Evolutionary conservation across 1,140 invertebrate species (phyloP).

Genomic region (Atopsyche davidsoni): DNA sequence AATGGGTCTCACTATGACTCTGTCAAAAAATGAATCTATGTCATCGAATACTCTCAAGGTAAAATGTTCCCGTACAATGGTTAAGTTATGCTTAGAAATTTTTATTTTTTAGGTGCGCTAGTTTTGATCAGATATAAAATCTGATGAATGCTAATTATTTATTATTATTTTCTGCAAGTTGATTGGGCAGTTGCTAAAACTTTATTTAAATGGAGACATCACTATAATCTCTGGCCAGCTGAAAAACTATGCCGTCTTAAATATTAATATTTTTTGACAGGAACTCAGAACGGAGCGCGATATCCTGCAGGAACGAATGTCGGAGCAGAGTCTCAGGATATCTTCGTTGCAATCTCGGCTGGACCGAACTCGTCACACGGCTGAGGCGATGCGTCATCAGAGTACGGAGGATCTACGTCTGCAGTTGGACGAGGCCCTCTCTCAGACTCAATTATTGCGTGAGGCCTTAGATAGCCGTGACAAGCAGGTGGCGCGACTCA

Average conservation of each 20-base stretch:
- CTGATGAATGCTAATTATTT: neutral
- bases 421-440: slow-evolving; percentile 60
- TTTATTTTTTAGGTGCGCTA: neutral
- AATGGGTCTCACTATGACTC: too few species aligned
- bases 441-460: slow-evolving; percentile 48
- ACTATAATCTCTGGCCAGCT: too few species aligned
- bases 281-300: slow-evolving; percentile 74
- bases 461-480: slow-evolving; percentile 54
- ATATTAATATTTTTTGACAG: slow-evolving; percentile 40
- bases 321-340: slow-evolving; percentile 72
- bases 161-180: neutral
- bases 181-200: too few species aligned
- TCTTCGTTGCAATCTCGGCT: slow-evolving; percentile 70
- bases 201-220: too few species aligned
- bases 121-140: neutral
- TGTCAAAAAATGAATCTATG: too few species aligned
- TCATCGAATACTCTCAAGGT: too few species aligned
- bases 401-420: slow-evolving; percentile 59
- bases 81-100: too few species aligned
- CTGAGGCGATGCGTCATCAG: slow-evolving; percentile 61
- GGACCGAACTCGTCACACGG: slow-evolving; percentile 67
- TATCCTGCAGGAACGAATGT: slow-evolving; percentile 69
- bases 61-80: too few species aligned
- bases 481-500: slow-evolving; percentile 49
- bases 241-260: too few species aligned